Evolutionary conservation across 1,140 invertebrate species (phyloP).

Genomic region (Drosophila kikkawai): DNA sequence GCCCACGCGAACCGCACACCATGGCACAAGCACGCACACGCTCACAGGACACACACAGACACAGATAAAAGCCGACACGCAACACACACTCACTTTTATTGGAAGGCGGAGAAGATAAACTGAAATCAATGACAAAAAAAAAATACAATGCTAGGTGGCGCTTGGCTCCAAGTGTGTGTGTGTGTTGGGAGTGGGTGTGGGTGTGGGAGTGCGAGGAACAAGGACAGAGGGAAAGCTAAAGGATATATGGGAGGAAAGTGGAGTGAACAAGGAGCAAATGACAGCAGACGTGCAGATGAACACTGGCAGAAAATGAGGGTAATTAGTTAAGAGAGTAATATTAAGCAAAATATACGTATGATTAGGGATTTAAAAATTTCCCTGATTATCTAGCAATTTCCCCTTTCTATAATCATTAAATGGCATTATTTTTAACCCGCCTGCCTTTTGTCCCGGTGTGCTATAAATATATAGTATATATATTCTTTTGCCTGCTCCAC

Average conservation of each 20-base stretch:
- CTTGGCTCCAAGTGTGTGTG: constrained; percentile 1
- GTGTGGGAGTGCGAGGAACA: constrained; percentile 20
- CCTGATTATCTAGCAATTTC: not conserved
- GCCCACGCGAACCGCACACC: constrained; percentile 6
- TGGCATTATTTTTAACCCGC: not conserved
- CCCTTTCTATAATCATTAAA: not conserved
- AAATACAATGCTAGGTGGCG: constrained; percentile 39
- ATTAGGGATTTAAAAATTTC: no score
- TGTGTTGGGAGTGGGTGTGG: not conserved
- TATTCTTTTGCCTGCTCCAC: not conserved
- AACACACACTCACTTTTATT: not conserved
- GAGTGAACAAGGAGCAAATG: constrained; percentile 14
- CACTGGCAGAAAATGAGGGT: constrained; percentile 5
- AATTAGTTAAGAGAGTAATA: not conserved
- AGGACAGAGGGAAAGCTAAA: constrained; percentile 21
- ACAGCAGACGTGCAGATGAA: not conserved
- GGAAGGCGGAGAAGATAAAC: constrained; percentile 42
- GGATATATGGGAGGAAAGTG: not conserved
- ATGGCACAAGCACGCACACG: not conserved
- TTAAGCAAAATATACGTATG: not conserved
- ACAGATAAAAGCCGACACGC: not conserved
- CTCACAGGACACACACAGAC: not conserved
- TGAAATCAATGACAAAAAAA: constrained; percentile 59
- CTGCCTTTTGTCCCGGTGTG: not conserved
- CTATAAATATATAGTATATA: not conserved